Percentiles rank a stretch among this genome's conserved stretches.
These are phyloP conservation scores for Drosophila macrothrix DNA, from an alignment of 2,888 invertebrate species.

Conservation along the genomic window DNA sequence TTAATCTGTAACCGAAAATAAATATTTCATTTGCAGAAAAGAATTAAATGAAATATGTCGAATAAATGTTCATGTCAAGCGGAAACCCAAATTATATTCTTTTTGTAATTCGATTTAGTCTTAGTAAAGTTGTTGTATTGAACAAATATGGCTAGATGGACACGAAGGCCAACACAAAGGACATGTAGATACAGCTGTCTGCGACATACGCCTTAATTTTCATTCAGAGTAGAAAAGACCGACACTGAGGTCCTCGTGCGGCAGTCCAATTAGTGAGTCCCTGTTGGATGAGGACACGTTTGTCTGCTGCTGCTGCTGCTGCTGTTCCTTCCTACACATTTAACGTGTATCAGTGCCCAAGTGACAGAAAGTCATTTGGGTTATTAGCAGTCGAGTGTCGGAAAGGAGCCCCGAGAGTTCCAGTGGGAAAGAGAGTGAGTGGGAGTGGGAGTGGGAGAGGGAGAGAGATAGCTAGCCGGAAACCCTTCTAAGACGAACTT, in stretches of 20 bases:
- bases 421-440: not conserved
- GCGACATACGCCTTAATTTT: constrained; percentile 9
- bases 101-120: constrained; percentile 3
- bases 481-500: constrained; percentile 61
- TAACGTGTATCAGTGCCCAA: constrained; percentile 58
- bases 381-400: constrained; percentile 68
- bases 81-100: not conserved
- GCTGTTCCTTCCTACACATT: constrained; percentile 6
- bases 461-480: constrained; percentile 25
- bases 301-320: constrained; percentile 7
- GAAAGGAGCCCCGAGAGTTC: not conserved
- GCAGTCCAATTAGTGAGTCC: constrained; percentile 53
- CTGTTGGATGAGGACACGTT: constrained; percentile 28
- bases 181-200: constrained; percentile 1
- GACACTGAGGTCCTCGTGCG: constrained; percentile 20
- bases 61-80: not conserved
- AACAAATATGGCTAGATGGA: constrained; percentile 1
- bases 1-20: not conserved
- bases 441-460: constrained; percentile 3
- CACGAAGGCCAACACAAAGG: not conserved
- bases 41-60: not conserved
- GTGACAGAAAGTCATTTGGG: constrained; percentile 74
- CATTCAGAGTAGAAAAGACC: constrained; percentile 7
- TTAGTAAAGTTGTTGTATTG: not conserved
- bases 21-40: not conserved